Conservation (phyloP, 2,888 invertebrate species). For the Smittia aterrima region DNA sequence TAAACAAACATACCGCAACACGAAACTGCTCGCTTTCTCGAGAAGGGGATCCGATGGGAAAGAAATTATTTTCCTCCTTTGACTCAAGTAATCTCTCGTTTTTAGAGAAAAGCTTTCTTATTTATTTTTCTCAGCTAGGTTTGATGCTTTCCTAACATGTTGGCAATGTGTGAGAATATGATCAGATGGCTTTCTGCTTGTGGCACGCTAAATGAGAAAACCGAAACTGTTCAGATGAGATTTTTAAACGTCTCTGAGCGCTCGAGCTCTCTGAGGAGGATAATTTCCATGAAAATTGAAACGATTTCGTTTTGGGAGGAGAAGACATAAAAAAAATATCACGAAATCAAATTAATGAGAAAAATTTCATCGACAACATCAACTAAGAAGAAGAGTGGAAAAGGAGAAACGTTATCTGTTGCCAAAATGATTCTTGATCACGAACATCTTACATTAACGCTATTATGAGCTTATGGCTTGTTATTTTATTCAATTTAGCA, state of each 20-base stretch:
- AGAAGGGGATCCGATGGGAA: background rate
- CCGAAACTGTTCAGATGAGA: background rate
- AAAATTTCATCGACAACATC: background rate
- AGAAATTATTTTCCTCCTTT: background rate
- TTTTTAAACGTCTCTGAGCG: background rate
- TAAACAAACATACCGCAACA: constrained; percentile 7
- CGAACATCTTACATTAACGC: constrained; percentile 41
- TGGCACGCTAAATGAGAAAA: background rate
- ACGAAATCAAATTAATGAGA: constrained; percentile 32
- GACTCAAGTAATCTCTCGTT: background rate
- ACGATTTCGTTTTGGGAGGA: background rate
- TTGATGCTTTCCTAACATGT: constrained; percentile 33
- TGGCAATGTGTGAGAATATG: constrained; percentile 23
- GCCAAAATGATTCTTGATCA: constrained; percentile 39
- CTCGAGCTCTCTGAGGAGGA: background rate
- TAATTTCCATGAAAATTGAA: background rate
- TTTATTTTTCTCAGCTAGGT: background rate
- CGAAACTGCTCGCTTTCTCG: background rate
- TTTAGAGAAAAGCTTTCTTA: constrained; percentile 12
- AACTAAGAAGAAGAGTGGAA: background rate
- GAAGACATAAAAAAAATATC: constrained; percentile 5
- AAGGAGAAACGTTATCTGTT: background rate
- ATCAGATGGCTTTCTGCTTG: constrained; percentile 17
- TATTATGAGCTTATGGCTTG: constrained; percentile 40
- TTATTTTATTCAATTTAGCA: constrained; percentile 35